These are phyloP conservation scores for Gandaritis pyraliata DNA, from an alignment of 2,888 invertebrate genomes.

Conservation along the genomic window DNA sequence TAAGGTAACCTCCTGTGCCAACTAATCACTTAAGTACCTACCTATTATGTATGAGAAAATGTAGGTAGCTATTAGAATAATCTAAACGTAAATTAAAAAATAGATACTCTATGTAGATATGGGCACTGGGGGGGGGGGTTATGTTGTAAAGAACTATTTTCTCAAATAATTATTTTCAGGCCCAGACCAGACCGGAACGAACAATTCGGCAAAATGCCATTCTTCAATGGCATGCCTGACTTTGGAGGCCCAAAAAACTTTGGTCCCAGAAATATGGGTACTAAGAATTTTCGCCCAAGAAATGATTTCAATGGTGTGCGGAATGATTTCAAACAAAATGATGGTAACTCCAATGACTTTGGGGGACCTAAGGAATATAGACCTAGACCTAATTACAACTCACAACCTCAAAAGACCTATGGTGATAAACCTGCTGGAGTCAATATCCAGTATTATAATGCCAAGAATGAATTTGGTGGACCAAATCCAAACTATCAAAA, in stretches of 20 bases:
- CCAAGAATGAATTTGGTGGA: slow-evolving; percentile 78
- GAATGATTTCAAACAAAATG: slow-evolving; percentile 74
- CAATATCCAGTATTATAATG: slow-evolving; percentile 78
- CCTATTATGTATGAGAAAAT: no score
- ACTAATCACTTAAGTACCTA: no score
- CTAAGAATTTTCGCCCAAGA: slow-evolving; percentile 78
- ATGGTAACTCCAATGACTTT: slow-evolving; percentile 74
- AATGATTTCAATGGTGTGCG: slow-evolving; percentile 79
- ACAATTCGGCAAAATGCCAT: slow-evolving; percentile 85
- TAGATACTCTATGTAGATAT: not conserved
- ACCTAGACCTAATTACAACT: slow-evolving; percentile 74
- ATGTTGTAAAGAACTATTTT: slow-evolving; percentile 9
- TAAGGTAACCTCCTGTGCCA: no score
- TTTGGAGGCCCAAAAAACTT: slow-evolving; percentile 82
- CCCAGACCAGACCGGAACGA: slow-evolving; percentile 87
- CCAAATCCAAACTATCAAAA: slow-evolving; percentile 75
- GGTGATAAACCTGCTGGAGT: slow-evolving; percentile 65
- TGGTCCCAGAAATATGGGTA: slow-evolving; percentile 75
- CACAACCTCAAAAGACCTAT: slow-evolving; percentile 66
- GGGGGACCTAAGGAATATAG: slow-evolving; percentile 78
- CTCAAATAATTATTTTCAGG: slow-evolving; percentile 73
- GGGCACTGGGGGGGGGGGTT: not conserved
- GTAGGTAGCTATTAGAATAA: no score
- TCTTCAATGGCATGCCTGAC: slow-evolving; percentile 72
- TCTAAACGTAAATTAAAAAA: no score